Evolutionary conservation across 2,888 invertebrate genomes (phyloP).

Genomic region (Galerucella pusilla): DNA sequence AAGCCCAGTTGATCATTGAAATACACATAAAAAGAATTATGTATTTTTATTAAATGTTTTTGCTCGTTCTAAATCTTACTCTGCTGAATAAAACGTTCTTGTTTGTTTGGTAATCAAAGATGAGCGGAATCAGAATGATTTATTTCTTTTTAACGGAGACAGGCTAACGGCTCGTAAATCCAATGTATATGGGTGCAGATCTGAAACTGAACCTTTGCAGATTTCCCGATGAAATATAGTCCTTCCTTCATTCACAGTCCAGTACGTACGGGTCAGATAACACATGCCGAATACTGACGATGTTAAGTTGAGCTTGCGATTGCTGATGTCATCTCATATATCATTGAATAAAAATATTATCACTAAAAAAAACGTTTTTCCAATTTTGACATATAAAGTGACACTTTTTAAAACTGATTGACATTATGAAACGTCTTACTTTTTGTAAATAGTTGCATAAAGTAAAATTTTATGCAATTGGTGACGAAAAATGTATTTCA

Average conservation of each 20-base stretch:
- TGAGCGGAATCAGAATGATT: constrained; percentile 39
- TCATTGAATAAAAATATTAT: constrained; percentile 4
- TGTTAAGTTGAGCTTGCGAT: constrained; percentile 12
- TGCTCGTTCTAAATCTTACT: not conserved
- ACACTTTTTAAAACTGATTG: too few species aligned
- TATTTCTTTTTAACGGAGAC: constrained; percentile 50
- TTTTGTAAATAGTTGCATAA: too few species aligned
- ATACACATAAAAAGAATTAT: not conserved
- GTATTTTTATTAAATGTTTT: not conserved
- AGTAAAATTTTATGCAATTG: too few species aligned
- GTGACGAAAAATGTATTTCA: too few species aligned
- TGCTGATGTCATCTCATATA: constrained; percentile 4
- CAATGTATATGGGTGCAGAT: constrained; percentile 53
- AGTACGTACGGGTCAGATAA: constrained; percentile 8
- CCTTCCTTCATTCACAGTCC: constrained; percentile 60
- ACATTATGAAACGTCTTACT: too few species aligned
- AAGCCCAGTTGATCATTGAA: too few species aligned
- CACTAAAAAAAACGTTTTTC: too few species aligned
- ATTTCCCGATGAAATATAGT: constrained; percentile 62
- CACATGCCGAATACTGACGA: constrained; percentile 13
- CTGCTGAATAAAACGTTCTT: not conserved
- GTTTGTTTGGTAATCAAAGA: constrained; percentile 4
- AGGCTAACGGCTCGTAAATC: constrained; percentile 58
- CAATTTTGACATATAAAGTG: too few species aligned
- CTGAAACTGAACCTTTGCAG: constrained; percentile 62